Percentiles rank a stretch among this genome's conserved stretches.
phyloP scores from a whole-genome alignment of 2,888 invertebrate species.

The Agriopis leucophaearia region DNA sequence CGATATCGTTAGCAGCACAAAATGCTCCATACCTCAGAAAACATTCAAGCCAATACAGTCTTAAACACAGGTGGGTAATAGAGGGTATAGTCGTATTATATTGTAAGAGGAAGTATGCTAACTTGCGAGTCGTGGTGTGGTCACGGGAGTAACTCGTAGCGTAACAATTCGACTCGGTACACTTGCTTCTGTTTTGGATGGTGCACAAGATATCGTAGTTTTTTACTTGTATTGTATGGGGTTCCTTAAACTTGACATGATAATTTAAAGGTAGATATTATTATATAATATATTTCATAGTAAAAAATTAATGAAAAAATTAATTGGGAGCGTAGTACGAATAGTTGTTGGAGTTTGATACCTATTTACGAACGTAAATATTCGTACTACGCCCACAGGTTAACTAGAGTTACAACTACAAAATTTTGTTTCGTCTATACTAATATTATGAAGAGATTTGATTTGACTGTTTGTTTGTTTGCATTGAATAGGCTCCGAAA shows the following conservation, averaged over 20 bases:
- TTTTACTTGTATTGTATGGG: slow-evolving; percentile 18
- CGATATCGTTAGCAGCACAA: slow-evolving; percentile 37
- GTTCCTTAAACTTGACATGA: slow-evolving; percentile 18
- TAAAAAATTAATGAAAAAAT: no score
- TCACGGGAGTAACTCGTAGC: slow-evolving; percentile 72
- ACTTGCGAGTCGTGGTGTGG: slow-evolving; percentile 53
- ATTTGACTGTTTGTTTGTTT: no score
- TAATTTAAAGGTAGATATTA: neutral
- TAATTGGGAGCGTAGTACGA: no score
- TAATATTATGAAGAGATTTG: no score
- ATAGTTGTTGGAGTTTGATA: no score
- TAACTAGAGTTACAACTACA: no score
- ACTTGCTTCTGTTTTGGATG: slow-evolving; percentile 59
- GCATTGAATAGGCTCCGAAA: no score
- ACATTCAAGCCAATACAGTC: slow-evolving; percentile 24
- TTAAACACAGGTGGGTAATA: slow-evolving; percentile 20
- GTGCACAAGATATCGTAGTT: slow-evolving; percentile 45
- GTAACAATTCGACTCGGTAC: slow-evolving; percentile 68
- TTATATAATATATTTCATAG: no score
- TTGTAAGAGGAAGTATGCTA: slow-evolving; percentile 29
- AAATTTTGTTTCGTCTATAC: no score
- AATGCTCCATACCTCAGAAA: slow-evolving; percentile 16
- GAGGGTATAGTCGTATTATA: slow-evolving; percentile 30
- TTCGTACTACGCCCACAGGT: no score
- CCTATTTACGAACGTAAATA: no score